These are phyloP conservation scores for Pollenia labialis DNA, from an alignment of 2,888 invertebrate species.

Conservation along the genomic window DNA sequence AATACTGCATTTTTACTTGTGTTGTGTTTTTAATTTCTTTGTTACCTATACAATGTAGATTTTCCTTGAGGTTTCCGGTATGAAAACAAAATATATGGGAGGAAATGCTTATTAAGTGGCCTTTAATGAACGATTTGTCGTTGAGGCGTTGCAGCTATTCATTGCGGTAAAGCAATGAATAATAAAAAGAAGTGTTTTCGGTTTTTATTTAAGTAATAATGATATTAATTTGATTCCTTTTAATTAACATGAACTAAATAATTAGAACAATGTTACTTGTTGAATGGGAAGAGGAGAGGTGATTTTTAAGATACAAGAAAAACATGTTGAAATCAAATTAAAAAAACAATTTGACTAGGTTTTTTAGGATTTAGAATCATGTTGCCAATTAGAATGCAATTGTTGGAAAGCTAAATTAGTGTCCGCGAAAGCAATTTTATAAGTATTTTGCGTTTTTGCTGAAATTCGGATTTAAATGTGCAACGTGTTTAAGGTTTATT, in stretches of 20 bases:
- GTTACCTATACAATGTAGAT: neutral
- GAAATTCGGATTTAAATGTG: too few species aligned
- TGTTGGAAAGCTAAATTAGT: too few species aligned
- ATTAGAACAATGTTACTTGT: neutral
- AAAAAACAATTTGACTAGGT: too few species aligned
- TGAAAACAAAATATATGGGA: neutral
- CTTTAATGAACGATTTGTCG: constrained; percentile 29
- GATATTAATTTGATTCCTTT: neutral
- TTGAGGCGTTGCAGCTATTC: constrained; percentile 22
- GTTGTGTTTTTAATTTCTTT: constrained; percentile 12
- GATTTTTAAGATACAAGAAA: too few species aligned
- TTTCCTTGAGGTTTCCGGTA: constrained; percentile 52
- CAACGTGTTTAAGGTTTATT: too few species aligned
- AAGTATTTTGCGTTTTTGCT: too few species aligned
- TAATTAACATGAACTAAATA: neutral
- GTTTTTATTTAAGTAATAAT: neutral
- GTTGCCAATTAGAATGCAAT: too few species aligned
- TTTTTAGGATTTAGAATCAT: too few species aligned
- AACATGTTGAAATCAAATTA: too few species aligned
- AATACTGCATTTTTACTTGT: neutral
- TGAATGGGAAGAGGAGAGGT: too few species aligned
- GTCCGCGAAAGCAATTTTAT: too few species aligned
- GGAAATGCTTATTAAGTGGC: constrained; percentile 42
- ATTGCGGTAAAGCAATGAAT: neutral
- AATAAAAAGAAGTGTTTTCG: constrained; percentile 12